Conservation (phyloP, 2,888 invertebrate genomes). For the Dastarcus helophoroides region DNA sequence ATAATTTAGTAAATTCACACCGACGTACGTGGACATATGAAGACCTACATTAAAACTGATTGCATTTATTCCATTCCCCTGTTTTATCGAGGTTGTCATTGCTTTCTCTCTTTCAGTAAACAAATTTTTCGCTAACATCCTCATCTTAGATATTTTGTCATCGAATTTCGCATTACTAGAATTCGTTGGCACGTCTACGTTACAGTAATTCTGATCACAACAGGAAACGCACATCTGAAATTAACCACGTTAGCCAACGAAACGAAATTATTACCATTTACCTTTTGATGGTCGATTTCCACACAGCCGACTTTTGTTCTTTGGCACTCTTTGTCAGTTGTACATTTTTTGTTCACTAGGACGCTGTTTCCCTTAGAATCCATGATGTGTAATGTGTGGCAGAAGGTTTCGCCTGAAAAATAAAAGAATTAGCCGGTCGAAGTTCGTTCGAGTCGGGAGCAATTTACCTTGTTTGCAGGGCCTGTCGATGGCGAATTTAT, state of each 20-base stretch:
- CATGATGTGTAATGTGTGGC: constrained; percentile 51
- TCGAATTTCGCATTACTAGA: constrained; percentile 44
- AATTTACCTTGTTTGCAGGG: constrained; percentile 44
- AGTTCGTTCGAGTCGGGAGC: background rate
- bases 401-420: constrained; percentile 44
- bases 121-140: constrained; percentile 35
- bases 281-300: constrained; percentile 49
- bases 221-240: constrained; percentile 51
- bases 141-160: constrained; percentile 38
- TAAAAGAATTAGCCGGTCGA: constrained; percentile 5
- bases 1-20: too few relatives aligned
- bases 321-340: constrained; percentile 47
- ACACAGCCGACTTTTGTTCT: constrained; percentile 49
- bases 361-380: constrained; percentile 51
- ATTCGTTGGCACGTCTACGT: constrained; percentile 49
- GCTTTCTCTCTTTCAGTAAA: constrained; percentile 35
- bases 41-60: too few relatives aligned
- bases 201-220: constrained; percentile 52
- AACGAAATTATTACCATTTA: constrained; percentile 24
- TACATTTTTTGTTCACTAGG: constrained; percentile 53
- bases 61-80: too few relatives aligned
- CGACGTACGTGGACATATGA: too few relatives aligned
- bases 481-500: constrained; percentile 50
- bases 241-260: constrained; percentile 15
- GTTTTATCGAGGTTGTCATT: constrained; percentile 33